Evolutionary conservation across 2,888 invertebrate genomes (phyloP), one percentile per base, ranked within the genome.

Genomic region (Mythimna vitellina): DNA sequence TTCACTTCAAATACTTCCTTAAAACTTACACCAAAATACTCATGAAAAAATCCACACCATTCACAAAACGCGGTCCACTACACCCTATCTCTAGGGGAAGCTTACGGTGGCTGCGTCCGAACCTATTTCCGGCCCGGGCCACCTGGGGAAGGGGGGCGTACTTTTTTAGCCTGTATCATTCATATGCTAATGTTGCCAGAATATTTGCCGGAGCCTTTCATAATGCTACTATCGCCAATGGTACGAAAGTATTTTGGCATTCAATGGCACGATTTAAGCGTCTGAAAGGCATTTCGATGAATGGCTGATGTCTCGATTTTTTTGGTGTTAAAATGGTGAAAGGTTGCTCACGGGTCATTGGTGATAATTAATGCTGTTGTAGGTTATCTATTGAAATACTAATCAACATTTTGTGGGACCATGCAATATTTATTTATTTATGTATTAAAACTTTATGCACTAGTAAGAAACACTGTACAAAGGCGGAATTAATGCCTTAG

Each of bases 101-200:
- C 85, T 83, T 81, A 86, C 78, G 70, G 80, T 80, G 76, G 58
- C 86, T 86, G 74, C 86, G 85, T 89, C 87, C 88, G 87, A 90
- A 90, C 91, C 91, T 93, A 94, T 93, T 60, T 60, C 60, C 60
- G 60, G 89, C 89, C 89, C 89, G 83, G 87, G 88, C 92, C 92
- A 93, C 94, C 93, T 94, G 92, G 89, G 92, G 90, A 42, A 83
- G 53, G 67, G 65, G 42, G 35, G 32, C 20, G 9, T 67, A 87
- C 87, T 91, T 93, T 94, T 95, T 94, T 92, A 92, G 88, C 84
- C 89, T 82, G 89, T 87, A 91, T 91, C 94, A 95, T 95, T 95
- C 94, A 95, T 94, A 95, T 95, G 95, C 89, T 94, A 95, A 95
- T 95, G 89, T 84, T 70, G 77, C 71, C 87, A 79, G 92, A 92